These are phyloP conservation scores for Colius striatus DNA, from an alignment of 2,113 vertebrate species.

Conservation along the genomic window DNA sequence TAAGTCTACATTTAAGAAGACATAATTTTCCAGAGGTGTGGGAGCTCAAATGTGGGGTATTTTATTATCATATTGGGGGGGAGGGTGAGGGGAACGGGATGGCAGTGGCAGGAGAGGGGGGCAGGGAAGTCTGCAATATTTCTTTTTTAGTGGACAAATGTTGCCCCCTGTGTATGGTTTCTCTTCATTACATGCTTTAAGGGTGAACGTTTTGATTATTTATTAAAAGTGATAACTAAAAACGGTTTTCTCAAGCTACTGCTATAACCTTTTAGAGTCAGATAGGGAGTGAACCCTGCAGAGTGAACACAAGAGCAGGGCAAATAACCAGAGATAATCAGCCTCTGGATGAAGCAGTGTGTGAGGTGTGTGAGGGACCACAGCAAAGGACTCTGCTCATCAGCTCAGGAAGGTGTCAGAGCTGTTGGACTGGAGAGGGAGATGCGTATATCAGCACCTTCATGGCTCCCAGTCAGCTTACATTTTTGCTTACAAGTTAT, in stretches of 20 bases:
- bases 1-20: background rate
- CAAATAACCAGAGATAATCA: background rate
- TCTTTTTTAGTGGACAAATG: background rate
- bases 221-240: background rate
- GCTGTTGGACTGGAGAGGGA: background rate
- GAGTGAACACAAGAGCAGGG: background rate
- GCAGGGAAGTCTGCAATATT: background rate
- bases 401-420: background rate
- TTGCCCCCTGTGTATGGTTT: background rate
- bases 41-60: background rate
- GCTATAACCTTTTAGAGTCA: background rate
- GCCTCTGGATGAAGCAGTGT: background rate
- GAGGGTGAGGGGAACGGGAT: too few relatives aligned
- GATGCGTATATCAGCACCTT: background rate
- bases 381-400: background rate
- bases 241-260: background rate
- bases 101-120: too few relatives aligned
- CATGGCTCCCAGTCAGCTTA: background rate
- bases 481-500: background rate
- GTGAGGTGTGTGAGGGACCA: background rate
- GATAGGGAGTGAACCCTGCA: background rate
- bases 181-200: conserved; percentile 6
- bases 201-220: background rate
- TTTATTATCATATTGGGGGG: background rate
- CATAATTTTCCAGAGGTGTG: background rate